These are phyloP conservation scores for Takifugu rubripes DNA, from an alignment of 2,797 vertebrate species.

Conservation along the genomic window DNA sequence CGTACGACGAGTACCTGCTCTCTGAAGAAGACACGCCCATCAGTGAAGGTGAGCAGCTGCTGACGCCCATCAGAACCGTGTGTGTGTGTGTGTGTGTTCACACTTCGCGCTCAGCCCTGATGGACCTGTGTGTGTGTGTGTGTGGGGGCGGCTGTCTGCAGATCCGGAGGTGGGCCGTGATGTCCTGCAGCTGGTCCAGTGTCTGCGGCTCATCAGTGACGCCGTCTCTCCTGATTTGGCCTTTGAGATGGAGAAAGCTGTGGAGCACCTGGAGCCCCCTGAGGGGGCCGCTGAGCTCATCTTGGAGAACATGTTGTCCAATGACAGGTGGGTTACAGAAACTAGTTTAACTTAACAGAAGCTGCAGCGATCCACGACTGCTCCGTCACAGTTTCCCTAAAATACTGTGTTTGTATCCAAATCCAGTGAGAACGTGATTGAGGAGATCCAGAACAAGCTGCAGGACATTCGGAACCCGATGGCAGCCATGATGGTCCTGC, in stretches of 20 bases:
- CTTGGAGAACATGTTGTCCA: slow-evolving; percentile 86
- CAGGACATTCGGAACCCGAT: slow-evolving; percentile 86
- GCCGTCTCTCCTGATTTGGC: slow-evolving; percentile 84
- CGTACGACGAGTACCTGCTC: slow-evolving; percentile 83
- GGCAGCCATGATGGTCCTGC: slow-evolving; percentile 80
- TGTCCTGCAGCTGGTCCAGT: slow-evolving; percentile 87
- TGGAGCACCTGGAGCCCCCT: slow-evolving; percentile 86
- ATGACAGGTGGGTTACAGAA: slow-evolving; percentile 78
- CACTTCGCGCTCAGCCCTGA: too few species aligned
- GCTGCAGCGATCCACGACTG: too few species aligned
- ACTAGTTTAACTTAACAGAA: too few species aligned
- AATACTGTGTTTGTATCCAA: not conserved
- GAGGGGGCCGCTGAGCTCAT: slow-evolving; percentile 88
- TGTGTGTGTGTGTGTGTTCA: too few species aligned
- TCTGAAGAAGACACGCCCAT: slow-evolving; percentile 86
- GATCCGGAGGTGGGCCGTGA: slow-evolving; percentile 85
- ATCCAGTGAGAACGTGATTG: slow-evolving; percentile 80
- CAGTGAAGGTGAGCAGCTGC: slow-evolving; percentile 78
- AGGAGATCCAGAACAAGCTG: slow-evolving; percentile 89
- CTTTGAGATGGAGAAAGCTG: slow-evolving; percentile 87
- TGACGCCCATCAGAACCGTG: too few species aligned
- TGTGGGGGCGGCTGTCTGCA: slow-evolving; percentile 39
- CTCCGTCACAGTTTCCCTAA: too few species aligned
- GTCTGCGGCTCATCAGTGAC: slow-evolving; percentile 85
- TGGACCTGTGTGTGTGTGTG: not conserved